A percentile compares a stretch with the other conserved stretches of the same genome.
Evolutionary conservation across 1,140 invertebrate species (phyloP).

Genomic region (Hyles euphorbiae): DNA sequence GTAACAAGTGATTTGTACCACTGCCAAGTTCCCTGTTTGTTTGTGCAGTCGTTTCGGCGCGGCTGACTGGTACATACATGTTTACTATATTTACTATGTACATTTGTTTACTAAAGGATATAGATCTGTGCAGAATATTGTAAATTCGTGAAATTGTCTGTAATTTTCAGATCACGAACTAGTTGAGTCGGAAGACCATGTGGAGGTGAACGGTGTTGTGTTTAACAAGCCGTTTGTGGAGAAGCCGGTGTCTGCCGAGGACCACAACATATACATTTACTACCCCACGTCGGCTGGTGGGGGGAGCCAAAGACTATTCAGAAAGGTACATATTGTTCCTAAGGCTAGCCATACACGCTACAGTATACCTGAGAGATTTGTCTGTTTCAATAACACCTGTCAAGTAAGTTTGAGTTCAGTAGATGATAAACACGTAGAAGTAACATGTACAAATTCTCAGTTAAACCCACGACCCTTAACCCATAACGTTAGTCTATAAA

Average conservation of each 20-base stretch:
- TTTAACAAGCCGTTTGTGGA: slow-evolving; percentile 99
- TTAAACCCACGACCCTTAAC: too few species aligned
- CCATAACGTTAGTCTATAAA: too few species aligned
- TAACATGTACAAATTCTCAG: too few species aligned
- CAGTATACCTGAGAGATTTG: not conserved
- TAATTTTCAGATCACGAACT: slow-evolving; percentile 87
- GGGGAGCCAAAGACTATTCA: slow-evolving; percentile 96
- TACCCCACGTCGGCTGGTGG: slow-evolving; percentile 99
- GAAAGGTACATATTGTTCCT: slow-evolving; percentile 87
- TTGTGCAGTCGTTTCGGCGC: too few species aligned
- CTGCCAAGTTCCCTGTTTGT: too few species aligned
- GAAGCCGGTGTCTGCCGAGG: slow-evolving; percentile 97
- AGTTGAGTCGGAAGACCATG: slow-evolving; percentile 98
- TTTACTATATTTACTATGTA: too few species aligned
- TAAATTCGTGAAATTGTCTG: not conserved
- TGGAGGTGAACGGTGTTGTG: slow-evolving; percentile 97
- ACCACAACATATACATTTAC: slow-evolving; percentile 99
- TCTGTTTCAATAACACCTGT: too few species aligned
- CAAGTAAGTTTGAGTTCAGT: too few species aligned
- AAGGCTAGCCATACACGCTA: not conserved
- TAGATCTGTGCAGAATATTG: not conserved
- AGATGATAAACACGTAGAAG: too few species aligned
- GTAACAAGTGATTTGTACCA: too few species aligned
- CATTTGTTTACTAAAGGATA: too few species aligned
- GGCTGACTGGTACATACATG: too few species aligned